phyloP scores from a whole-genome alignment of 2,888 invertebrate genomes.

The Sphaerophoria rueppellii region DNA sequence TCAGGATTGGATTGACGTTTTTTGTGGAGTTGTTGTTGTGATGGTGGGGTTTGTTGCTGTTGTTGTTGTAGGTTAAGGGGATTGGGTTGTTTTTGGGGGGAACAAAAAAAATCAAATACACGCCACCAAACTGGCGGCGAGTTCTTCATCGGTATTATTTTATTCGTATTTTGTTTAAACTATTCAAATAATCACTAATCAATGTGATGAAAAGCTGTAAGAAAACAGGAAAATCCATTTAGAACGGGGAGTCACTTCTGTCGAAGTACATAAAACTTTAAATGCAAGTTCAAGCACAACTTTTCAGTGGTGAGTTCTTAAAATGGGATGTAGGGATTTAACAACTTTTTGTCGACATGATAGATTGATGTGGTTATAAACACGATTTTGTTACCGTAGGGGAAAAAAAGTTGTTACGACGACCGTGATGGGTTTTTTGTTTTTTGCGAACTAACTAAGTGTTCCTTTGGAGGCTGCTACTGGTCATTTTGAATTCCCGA shows the following conservation, averaged over 20 bases:
- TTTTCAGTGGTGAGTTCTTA: slow-evolving; percentile 11
- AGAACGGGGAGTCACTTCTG: slow-evolving; percentile 45
- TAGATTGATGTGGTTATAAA: slow-evolving; percentile 25
- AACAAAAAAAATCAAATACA: slow-evolving; percentile 21
- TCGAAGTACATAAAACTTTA: neutral
- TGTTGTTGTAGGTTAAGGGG: neutral
- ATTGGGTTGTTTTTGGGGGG: slow-evolving; percentile 6
- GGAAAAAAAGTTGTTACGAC: no score
- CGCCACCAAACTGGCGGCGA: slow-evolving; percentile 43
- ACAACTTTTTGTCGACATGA: slow-evolving; percentile 49
- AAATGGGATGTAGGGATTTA: slow-evolving; percentile 5
- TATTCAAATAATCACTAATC: neutral
- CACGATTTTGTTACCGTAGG: neutral
- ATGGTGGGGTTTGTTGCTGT: slow-evolving; percentile 1
- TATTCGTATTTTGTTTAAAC: neutral
- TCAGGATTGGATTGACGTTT: slow-evolving; percentile 58
- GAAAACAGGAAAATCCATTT: neutral
- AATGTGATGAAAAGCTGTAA: slow-evolving; percentile 35
- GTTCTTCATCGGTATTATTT: slow-evolving; percentile 23
- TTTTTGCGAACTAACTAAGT: no score
- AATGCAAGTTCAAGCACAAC: slow-evolving; percentile 68
- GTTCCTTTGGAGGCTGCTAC: slow-evolving; percentile 30
- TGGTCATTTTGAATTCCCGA: slow-evolving; percentile 38
- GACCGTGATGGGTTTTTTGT: no score
- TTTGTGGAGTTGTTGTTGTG: neutral